phyloP scores from a whole-genome alignment of 2,113 vertebrate genomes.

The Conger conger region DNA sequence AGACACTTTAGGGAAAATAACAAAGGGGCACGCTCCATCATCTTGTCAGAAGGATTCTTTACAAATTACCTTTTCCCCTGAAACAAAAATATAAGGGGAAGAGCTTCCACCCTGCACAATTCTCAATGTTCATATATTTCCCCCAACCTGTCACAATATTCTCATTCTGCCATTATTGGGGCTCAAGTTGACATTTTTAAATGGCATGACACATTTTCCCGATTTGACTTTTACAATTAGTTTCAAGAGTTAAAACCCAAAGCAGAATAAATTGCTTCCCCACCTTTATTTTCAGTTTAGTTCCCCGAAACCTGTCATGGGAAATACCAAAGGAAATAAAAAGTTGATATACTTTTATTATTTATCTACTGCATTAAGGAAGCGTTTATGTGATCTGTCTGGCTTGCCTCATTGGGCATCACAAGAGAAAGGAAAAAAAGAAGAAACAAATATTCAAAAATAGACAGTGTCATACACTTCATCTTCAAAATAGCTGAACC shows the following conservation, averaged over 20 bases:
- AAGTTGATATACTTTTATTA: background rate
- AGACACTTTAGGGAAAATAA: slow-evolving; percentile 68
- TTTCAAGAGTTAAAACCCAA: slow-evolving; percentile 16
- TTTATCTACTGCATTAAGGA: background rate
- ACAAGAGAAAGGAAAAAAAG: background rate
- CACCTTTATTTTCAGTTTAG: background rate
- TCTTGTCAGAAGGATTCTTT: slow-evolving; percentile 85
- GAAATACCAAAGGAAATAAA: slow-evolving; percentile 16
- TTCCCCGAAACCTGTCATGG: background rate
- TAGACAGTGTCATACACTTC: background rate
- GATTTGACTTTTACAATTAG: slow-evolving; percentile 21
- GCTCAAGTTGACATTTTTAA: slow-evolving; percentile 45
- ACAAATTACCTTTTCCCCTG: slow-evolving; percentile 83
- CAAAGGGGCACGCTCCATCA: slow-evolving; percentile 84
- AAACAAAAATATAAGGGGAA: slow-evolving; percentile 76
- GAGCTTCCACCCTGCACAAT: slow-evolving; percentile 73
- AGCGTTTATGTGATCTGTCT: background rate
- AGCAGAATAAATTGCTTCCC: slow-evolving; percentile 12
- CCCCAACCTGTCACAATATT: slow-evolving; percentile 63
- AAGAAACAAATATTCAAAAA: background rate
- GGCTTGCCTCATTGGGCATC: background rate
- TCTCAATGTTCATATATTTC: slow-evolving; percentile 66
- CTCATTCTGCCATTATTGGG: slow-evolving; percentile 54
- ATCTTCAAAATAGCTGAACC: background rate
- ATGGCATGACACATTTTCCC: slow-evolving; percentile 32